phyloP scores from a whole-genome alignment of 2,797 vertebrate genomes.

The Borostomias antarcticus region DNA sequence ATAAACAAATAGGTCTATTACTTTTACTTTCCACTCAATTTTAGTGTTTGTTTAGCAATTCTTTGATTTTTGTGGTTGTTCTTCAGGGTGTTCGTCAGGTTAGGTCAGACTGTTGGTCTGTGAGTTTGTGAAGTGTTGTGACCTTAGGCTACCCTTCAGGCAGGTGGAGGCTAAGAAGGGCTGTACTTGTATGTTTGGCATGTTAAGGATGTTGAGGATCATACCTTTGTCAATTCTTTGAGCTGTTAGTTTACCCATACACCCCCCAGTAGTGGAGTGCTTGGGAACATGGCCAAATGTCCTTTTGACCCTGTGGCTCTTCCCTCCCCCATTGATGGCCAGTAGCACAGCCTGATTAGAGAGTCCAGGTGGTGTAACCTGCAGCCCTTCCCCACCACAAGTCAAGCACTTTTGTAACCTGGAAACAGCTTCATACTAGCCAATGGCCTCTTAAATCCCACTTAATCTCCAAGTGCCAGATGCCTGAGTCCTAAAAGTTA shows the following conservation, averaged over 20 bases:
- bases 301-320: conserved; percentile 8
- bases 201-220: conserved; percentile 30
- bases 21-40: too few species aligned
- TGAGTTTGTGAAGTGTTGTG: conserved; percentile 4
- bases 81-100: too few species aligned
- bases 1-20: too few species aligned
- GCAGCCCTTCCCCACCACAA: conserved; percentile 24
- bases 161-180: conserved; percentile 33
- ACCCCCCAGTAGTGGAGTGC: neutral
- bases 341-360: conserved; percentile 10
- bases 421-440: neutral
- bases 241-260: conserved; percentile 13
- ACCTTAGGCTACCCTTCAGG: neutral
- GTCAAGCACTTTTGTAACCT: conserved; percentile 22
- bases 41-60: too few species aligned
- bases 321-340: conserved; percentile 36
- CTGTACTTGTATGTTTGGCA: conserved; percentile 43
- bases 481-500: too few species aligned
- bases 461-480: neutral
- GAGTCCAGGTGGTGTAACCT: conserved; percentile 33
- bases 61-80: too few species aligned
- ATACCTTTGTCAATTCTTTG: conserved; percentile 26
- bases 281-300: conserved; percentile 30
- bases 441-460: conserved; percentile 24
- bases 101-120: too few species aligned